Evolutionary conservation across 1,140 invertebrate species (phyloP).

Genomic region (Scaptomyza graminum): DNA sequence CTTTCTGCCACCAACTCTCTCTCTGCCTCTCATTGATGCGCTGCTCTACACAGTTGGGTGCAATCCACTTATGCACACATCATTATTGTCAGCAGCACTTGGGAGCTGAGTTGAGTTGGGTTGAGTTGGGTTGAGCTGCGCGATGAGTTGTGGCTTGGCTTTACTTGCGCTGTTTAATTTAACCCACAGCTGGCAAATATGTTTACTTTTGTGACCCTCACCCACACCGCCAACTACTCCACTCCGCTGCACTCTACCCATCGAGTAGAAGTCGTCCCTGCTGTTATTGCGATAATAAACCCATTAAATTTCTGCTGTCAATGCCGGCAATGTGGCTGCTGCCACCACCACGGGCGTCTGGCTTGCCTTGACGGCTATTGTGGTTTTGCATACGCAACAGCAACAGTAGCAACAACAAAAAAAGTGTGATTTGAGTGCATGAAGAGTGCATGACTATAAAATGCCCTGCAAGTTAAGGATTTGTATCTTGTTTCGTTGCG

Average conservation of each 20-base stretch:
- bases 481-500: too few species aligned
- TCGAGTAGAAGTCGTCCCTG: constrained; percentile 21
- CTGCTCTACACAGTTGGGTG: constrained; percentile 1
- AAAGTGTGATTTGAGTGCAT: constrained; percentile 2
- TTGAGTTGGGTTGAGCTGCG: background rate
- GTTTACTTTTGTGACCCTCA: constrained; percentile 55
- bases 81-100: constrained; percentile 67
- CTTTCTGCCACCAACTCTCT: background rate
- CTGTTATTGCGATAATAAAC: constrained; percentile 73
- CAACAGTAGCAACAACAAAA: background rate
- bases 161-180: constrained; percentile 68
- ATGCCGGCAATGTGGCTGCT: constrained; percentile 22
- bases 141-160: constrained; percentile 21
- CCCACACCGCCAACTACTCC: background rate
- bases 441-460: background rate
- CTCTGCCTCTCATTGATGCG: background rate
- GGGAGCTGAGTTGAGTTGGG: constrained; percentile 3
- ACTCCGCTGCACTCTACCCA: background rate
- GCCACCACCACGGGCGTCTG: constrained; percentile 8
- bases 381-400: constrained; percentile 62
- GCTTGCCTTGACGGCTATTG: constrained; percentile 53
- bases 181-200: constrained; percentile 63
- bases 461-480: too few species aligned
- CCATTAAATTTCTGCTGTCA: constrained; percentile 80
- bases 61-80: constrained; percentile 73